Evolutionary conservation across 2,797 vertebrate species (phyloP), one percentile per base, ranked within the genome.

Genomic region (Channa striata): DNA sequence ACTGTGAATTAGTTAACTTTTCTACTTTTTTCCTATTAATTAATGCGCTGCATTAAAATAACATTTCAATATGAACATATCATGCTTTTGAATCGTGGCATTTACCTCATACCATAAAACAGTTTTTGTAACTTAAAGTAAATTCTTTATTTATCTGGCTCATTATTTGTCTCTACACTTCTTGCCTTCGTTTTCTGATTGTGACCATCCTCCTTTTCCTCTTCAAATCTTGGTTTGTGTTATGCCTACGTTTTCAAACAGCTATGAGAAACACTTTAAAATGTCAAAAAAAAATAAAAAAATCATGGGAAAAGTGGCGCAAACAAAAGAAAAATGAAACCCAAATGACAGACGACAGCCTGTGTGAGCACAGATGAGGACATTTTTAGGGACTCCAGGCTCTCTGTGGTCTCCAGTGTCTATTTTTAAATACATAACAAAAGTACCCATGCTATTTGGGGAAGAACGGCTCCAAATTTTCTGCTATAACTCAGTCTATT

Each of bases 401-500:
- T 75, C 68, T 80, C 49, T 80, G 74, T 71, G 79, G 81, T 84
- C 82, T 65, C 8, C 0, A 20, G 6, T 40, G 6, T 72, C 85
- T 89, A 85, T 87, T 87, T 90, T 78, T 79, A 83, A 74, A 68
- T 30, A 59, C 6, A 37, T 77, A 72, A 87, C 80, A 84, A 88
- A 91, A 88, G 85, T 80, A 78, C 60, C 80, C 44, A 1, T 33
- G 78, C 83, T 89, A 89, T 91, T 90, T 87, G 65, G 14, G 75
- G 82, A 63, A 6, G 71, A 74, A 60, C 63, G 84, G 72, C 81
- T 87, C 82, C 85, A 68, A 78, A 61, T 34, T 17, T 84, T 81
- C 73, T 73, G 73, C 74, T 79, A 74, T 82, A 86, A 86, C 82
- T 87, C 79, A 11, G 72, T 78, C 59, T 90, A 88, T 91, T 92